Conservation (phyloP, 1,140 invertebrate species). For the Liolophura sinensis region DNA sequence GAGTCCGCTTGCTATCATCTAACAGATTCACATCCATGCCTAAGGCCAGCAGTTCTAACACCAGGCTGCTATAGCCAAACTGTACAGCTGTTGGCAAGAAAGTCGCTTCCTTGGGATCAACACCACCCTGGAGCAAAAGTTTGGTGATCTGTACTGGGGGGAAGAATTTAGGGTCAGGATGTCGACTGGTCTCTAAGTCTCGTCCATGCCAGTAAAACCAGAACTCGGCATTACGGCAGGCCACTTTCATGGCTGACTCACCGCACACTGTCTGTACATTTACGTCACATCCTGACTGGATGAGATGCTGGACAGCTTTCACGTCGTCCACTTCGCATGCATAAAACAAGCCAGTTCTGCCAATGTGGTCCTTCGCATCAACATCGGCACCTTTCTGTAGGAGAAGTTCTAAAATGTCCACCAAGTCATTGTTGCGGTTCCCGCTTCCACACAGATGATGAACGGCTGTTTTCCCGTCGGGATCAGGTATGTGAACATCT, state of each 20-base stretch:
- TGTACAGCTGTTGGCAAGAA: conserved; percentile 45
- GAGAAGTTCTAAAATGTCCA: conserved; percentile 33
- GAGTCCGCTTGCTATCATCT: conserved; percentile 46
- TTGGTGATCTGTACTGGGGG: conserved; percentile 48
- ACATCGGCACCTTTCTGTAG: conserved; percentile 71
- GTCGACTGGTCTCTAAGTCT: conserved; percentile 7
- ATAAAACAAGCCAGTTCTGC: conserved; percentile 73
- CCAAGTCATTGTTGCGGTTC: conserved; percentile 21
- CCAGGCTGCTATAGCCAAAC: conserved; percentile 34
- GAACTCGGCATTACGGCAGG: conserved; percentile 45
- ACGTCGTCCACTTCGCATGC: conserved; percentile 44
- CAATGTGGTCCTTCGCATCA: conserved; percentile 86
- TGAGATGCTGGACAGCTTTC: conserved; percentile 31
- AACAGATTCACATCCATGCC: conserved; percentile 50
- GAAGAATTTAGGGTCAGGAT: conserved; percentile 30
- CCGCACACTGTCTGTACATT: conserved; percentile 38
- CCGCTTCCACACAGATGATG: conserved; percentile 36
- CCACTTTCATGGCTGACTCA: conserved; percentile 42
- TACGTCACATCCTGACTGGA: conserved; percentile 36
- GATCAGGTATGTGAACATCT: conserved; percentile 33
- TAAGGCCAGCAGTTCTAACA: conserved; percentile 39
- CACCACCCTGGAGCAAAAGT: conserved; percentile 37
- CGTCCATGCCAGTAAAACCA: conserved; percentile 47
- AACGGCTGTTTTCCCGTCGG: conserved; percentile 44
- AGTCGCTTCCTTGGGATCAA: conserved; percentile 38